Evolutionary conservation across 2,888 invertebrate species (phyloP), one percentile per base, ranked within the genome.

Genomic region (Branchipolynoe longqiensis): DNA sequence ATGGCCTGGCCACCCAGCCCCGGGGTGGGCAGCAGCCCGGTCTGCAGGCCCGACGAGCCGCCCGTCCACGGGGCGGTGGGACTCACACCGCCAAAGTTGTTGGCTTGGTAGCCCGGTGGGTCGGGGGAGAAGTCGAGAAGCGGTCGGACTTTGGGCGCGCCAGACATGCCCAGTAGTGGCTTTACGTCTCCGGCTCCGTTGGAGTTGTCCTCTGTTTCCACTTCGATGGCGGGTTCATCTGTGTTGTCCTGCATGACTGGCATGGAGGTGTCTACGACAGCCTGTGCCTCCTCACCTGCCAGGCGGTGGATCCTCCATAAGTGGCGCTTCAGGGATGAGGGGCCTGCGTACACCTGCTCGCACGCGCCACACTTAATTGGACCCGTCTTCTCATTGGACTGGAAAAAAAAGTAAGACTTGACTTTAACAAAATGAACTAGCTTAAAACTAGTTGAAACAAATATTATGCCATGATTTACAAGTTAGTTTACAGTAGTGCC

Each of bases 271-370:
- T 78, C 78, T 0, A 78, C 78, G 12, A 78, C 25, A 1, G 78
- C 48, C 48, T 78, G 78, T 2, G 78, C 78, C 22, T 78, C 78
- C 2, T 78, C 78, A 12, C 78, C 78, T 1, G 78, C 41, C 41
- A 78, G 48, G 54, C 78, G 78, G 31, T 78, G 78, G 48, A 78
- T 78, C 28, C 78, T 22, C 78, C 78, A 78, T 28, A 78, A 28
- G 78, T 78, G 78, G 41, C 78, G 78, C 54, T 78, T 78, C 25
- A 78, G 78, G 6, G 78, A 78, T 2, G 78, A 41, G 6, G 78
- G 78, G 25, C 78, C 78, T 25, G 48, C 48, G 41, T 78, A 78
- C 3, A 78, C 54, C 48, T 78, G 78, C 2, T 25, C 31, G 28
- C 78, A 78, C 78, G 41, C 28, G 3, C 25, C 12, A 33, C 78